Conservation (phyloP, 1,140 invertebrate genomes). For the Melanaphis sacchari region DNA sequence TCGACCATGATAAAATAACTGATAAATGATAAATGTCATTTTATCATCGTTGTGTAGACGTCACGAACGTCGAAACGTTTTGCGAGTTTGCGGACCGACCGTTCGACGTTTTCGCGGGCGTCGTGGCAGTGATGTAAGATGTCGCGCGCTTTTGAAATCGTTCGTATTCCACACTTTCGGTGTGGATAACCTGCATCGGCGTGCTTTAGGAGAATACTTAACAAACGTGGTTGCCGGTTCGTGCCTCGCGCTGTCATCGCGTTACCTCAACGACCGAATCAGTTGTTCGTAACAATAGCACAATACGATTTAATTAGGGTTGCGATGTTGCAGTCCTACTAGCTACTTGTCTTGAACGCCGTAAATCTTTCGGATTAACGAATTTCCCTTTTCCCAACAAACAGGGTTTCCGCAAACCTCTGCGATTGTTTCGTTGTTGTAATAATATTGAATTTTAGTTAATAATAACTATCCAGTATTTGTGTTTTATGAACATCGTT, state of each 20-base stretch:
- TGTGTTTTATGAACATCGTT: no score
- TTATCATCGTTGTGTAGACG: background rate
- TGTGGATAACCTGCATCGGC: background rate
- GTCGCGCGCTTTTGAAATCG: background rate
- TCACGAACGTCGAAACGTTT: background rate
- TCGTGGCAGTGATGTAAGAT: conserved; percentile 10
- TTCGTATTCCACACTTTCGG: background rate
- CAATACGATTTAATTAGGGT: background rate
- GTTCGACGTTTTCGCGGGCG: background rate
- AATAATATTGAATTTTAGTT: no score
- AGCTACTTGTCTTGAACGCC: background rate
- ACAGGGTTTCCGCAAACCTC: no score
- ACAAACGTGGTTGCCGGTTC: no score
- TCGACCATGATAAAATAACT: background rate
- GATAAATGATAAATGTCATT: no score
- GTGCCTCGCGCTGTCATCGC: background rate
- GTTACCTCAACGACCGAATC: no score
- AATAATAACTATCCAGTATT: no score
- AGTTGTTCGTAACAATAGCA: background rate
- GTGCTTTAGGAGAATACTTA: background rate
- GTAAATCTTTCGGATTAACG: background rate
- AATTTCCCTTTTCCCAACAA: background rate
- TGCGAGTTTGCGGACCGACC: no score
- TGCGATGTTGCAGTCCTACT: background rate
- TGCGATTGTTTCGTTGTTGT: no score